Evolutionary conservation across 1,140 invertebrate species (phyloP).

Genomic region (Amphibalanus amphitrite): DNA sequence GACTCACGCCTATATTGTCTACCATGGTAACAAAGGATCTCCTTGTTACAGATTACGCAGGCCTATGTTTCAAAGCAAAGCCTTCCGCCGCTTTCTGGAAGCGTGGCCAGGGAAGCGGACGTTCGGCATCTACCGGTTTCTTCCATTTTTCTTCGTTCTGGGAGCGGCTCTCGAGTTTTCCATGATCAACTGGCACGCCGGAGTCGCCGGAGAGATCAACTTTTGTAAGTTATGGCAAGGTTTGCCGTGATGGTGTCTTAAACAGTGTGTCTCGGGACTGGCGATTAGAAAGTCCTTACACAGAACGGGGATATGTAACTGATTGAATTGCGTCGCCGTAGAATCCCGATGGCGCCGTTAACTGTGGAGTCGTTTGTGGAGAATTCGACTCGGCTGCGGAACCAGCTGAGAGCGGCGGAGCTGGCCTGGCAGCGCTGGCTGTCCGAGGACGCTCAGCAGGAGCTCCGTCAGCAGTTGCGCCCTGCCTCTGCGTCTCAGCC

Average conservation of each 20-base stretch:
- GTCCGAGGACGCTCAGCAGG: too few species aligned
- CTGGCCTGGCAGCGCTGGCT: too few species aligned
- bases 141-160: constrained; percentile 51
- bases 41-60: too few species aligned
- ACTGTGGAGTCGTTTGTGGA: background rate
- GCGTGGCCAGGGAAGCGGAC: constrained; percentile 27
- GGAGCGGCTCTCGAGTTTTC: constrained; percentile 68
- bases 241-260: constrained; percentile 1
- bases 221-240: constrained; percentile 48
- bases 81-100: constrained; percentile 16
- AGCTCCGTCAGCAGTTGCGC: too few species aligned
- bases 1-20: too few species aligned
- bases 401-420: too few species aligned
- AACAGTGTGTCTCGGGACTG: background rate
- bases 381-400: too few species aligned
- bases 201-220: constrained; percentile 63
- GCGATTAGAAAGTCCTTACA: background rate
- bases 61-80: background rate
- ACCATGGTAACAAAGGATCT: too few species aligned
- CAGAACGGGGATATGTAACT: background rate
- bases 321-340: background rate
- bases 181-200: constrained; percentile 86
- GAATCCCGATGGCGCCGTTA: background rate
- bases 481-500: too few species aligned
- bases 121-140: constrained; percentile 32